Base-by-base conservation (phyloP, 2,888 invertebrate species). In the Campoplex capitator region DNA sequence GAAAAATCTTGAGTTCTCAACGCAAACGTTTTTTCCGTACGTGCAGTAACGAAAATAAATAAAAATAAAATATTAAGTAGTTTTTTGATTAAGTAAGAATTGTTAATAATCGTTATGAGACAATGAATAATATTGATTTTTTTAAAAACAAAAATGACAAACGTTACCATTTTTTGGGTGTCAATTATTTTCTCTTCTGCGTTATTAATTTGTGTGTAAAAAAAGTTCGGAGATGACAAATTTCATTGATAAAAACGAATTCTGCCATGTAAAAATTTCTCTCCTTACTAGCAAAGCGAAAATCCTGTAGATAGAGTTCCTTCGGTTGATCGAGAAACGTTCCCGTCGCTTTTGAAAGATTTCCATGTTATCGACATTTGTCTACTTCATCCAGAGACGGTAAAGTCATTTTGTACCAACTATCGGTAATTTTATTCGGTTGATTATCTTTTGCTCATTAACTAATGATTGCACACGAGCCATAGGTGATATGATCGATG, bases 201-300 rank as follows among this genome's bases (percentile, higher is more conserved):
- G 1, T 58, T 16, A 7, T 58, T 16, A 7, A 62, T 62, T 62
- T 62, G 62, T 16, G 32, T 32, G 16, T 11, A 18, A 71, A 71
- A 32, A 9, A 71, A 71, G 18, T 4, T n/a, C 4, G 38, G 56
- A 35, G 38, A 38, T 11, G 13, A 13, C 2, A 2, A 74, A 56
- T 74, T 38, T 56, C 13, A 56, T 56, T n/a, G 73, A 23, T 74
- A 74, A 74, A 56, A n/a, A 38, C 38, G 56, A 32, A 38, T n/a
- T 56, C 56, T 23, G n/a, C n/a, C n/a, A 13, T 32, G 13, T 32
- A 8, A 28, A 48, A 3, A n/a, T 38, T 38, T 56, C 38, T n/a
- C 6, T 42, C 23, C 23, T 8, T 32, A 13, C 56, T 74, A 38
- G 2, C 38, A n/a, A 74, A 42, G 42, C 42, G 9, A 42, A 7